These are phyloP conservation scores for Ischnus inquisitorius DNA, from an alignment of 2,888 invertebrate genomes.

Conservation along the genomic window DNA sequence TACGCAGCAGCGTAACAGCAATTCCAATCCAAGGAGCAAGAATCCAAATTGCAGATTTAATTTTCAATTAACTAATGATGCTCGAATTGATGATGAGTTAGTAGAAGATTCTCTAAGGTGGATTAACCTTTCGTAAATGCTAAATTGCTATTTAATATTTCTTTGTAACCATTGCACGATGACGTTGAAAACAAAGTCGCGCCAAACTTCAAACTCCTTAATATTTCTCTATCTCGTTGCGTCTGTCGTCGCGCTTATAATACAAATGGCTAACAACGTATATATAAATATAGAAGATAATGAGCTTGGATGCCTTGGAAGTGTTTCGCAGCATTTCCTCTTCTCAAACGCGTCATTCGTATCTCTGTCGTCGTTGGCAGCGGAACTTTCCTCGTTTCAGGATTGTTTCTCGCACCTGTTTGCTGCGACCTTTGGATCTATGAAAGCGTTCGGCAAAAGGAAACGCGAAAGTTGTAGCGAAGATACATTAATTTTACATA, in stretches of 20 bases:
- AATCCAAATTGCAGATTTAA: too few relatives aligned
- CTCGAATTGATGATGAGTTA: too few relatives aligned
- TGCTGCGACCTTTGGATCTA: background rate
- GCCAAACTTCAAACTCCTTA: background rate
- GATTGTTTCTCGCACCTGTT: slow-evolving; percentile 2
- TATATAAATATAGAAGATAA: background rate
- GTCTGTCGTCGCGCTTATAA: background rate
- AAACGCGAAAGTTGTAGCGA: background rate
- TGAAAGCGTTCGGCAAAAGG: background rate
- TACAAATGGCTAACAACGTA: background rate
- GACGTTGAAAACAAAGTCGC: background rate
- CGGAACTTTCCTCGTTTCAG: background rate
- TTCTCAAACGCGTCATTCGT: slow-evolving; percentile 7
- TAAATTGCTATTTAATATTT: background rate
- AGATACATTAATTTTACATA: background rate
- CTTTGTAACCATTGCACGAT: background rate
- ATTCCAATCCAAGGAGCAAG: too few relatives aligned
- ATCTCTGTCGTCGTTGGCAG: slow-evolving; percentile 7
- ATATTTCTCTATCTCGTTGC: slow-evolving; percentile 9
- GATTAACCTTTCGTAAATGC: too few relatives aligned
- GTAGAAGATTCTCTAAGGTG: background rate
- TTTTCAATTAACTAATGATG: too few relatives aligned
- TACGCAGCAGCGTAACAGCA: too few relatives aligned
- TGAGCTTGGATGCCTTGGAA: background rate
- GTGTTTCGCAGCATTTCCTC: slow-evolving; percentile 1